phyloP scores from a whole-genome alignment of 2,888 invertebrate genomes.

The Lissonota sp. region DNA sequence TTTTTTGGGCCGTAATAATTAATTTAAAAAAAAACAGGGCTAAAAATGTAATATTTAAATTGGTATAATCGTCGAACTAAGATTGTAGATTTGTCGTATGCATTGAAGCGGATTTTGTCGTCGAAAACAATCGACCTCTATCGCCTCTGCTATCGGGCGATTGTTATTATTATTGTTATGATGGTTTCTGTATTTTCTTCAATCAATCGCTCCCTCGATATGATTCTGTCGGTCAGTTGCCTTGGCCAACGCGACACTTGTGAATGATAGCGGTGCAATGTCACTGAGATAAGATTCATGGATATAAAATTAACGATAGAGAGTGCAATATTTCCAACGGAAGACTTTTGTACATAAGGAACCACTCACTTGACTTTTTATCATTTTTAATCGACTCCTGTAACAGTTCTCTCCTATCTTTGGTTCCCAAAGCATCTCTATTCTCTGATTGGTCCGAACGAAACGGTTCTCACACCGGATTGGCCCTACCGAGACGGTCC shows the following conservation, averaged over 20 bases:
- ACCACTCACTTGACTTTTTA: neutral
- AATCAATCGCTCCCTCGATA: neutral
- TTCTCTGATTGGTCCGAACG: too few relatives aligned
- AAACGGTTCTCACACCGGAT: too few relatives aligned
- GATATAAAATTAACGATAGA: constrained; percentile 51
- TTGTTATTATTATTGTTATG: constrained; percentile 6
- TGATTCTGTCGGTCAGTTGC: constrained; percentile 43
- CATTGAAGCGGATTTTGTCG: too few relatives aligned
- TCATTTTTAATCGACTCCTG: too few relatives aligned
- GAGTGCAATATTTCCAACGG: neutral
- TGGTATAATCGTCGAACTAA: too few relatives aligned
- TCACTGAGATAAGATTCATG: constrained; percentile 70
- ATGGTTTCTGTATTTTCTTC: neutral
- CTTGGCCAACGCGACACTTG: constrained; percentile 41
- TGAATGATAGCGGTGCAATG: constrained; percentile 65
- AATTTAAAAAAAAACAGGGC: too few relatives aligned
- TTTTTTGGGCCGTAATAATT: too few relatives aligned
- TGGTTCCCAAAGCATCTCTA: too few relatives aligned
- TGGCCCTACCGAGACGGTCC: too few relatives aligned
- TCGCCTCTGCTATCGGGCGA: constrained; percentile 11
- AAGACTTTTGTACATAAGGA: neutral
- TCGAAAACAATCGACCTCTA: constrained; percentile 11
- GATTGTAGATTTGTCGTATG: too few relatives aligned
- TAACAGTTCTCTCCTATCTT: too few relatives aligned
- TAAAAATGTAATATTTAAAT: too few relatives aligned